Evolutionary conservation across 23 tunicate genomes (phyloP).

Genomic region (Diplosoma virens): DNA sequence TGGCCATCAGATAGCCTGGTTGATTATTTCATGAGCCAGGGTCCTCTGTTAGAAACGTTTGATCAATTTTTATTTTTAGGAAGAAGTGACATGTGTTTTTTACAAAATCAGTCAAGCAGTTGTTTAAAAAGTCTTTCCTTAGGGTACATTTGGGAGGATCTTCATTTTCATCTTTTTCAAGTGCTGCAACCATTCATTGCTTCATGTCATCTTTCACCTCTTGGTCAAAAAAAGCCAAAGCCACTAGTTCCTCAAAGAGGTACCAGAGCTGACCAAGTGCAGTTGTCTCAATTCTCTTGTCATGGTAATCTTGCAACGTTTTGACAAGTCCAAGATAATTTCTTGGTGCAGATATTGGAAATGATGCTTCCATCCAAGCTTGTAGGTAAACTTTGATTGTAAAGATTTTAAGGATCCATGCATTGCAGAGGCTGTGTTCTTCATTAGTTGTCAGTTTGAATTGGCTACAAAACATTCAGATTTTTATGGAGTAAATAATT

Average conservation of each 20-base stretch:
- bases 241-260: slow-evolving; percentile 21
- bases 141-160: slow-evolving; percentile 21
- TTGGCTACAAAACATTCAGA: background rate
- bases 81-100: background rate
- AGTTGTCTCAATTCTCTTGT: background rate
- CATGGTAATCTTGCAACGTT: background rate
- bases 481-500: no score
- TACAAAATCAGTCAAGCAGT: slow-evolving; percentile 10
- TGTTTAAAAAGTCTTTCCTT: slow-evolving; percentile 12
- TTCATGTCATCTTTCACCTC: background rate
- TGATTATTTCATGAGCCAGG: slow-evolving; percentile 21
- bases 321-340: no score
- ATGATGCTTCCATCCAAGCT: background rate
- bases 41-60: slow-evolving; percentile 8
- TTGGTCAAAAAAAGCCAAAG: slow-evolving; percentile 2
- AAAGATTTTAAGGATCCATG: background rate
- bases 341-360: background rate
- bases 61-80: background rate
- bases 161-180: slow-evolving; percentile 7
- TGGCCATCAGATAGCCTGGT: slow-evolving; percentile 21
- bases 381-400: background rate
- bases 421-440: no score
- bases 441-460: background rate
- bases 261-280: slow-evolving; percentile 20
- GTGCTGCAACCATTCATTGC: background rate